Evolutionary conservation across 2,888 invertebrate species (phyloP), one percentile per base, ranked within the genome.

Genomic region (Hydrotaea cyrtoneurina): DNA sequence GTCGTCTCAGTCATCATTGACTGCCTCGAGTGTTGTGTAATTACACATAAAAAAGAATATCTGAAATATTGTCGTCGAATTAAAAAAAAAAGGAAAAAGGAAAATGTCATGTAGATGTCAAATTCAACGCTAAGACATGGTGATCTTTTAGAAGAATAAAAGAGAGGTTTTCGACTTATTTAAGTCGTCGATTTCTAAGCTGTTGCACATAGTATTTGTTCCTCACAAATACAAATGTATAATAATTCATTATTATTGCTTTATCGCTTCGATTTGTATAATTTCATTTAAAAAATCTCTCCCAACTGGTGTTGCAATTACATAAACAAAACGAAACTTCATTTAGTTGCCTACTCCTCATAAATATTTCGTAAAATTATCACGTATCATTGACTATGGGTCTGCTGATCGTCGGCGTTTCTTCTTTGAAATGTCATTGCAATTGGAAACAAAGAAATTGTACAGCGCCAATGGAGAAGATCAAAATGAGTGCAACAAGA

Each of bases 71-170:
- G 31, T 31, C 31, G 3, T 10, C 3, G 43, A 43, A 13, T 10
- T 53, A 7, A 53, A 21, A 1, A 55, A 17, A 55, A 21, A 10
- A 10, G 3, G 21, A 55, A 55, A 55, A 55, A 55, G 55, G 55
- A 55, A 53, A 55, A 55, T 55, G 55, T 55, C 55, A 55, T 19
- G 55, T 21, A 17, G 21, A 55, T 55, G 21, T 55, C 55, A 55
- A 55, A 55, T 53, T 53, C 21, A 21, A 55, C 21, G 7, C 4
- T n/a, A 50, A 50, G n/a, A 13, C 43, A 43, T 13, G n/a, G n/a
- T 2, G 43, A 50, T n/a, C 50, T 50, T 43, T 10, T 39, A 39
- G 11, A 36, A 36, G 4, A 36, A 36, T 8, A 36, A 8, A 36
- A 39, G 39, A 39, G 11, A 8, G 50, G 50, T 50, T 50, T 50